phyloP scores from a whole-genome alignment of 2,888 invertebrate genomes.

The Empis livida region DNA sequence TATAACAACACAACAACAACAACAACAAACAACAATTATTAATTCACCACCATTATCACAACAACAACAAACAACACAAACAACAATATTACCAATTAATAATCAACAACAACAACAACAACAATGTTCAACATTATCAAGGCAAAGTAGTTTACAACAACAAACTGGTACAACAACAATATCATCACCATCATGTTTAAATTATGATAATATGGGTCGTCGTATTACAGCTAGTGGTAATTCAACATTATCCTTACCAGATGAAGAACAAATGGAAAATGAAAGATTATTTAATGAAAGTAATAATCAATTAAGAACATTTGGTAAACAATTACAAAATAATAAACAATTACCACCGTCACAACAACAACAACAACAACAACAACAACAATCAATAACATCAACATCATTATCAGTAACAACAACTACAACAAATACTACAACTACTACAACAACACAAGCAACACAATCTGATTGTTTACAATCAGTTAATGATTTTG shows the following conservation, averaged over 20 bases:
- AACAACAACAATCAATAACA: slow-evolving; percentile 3
- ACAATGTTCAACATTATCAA: not conserved
- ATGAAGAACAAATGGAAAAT: slow-evolving; percentile 36
- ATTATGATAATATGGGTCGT: slow-evolving; percentile 84
- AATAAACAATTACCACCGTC: not conserved
- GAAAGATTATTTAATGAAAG: slow-evolving; percentile 31
- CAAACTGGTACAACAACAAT: not conserved
- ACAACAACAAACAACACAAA: slow-evolving; percentile 9
- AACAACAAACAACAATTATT: not conserved
- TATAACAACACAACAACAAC: slow-evolving; percentile 1
- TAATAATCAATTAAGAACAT: slow-evolving; percentile 19
- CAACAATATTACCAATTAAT: not conserved
- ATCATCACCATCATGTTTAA: slow-evolving; percentile 26
- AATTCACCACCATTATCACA: slow-evolving; percentile 12
- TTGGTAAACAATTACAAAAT: slow-evolving; percentile 1
- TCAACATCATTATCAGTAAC: slow-evolving; percentile 14
- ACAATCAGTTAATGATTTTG: slow-evolving; percentile 27
- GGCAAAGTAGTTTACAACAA: not conserved
- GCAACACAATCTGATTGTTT: slow-evolving; percentile 13
- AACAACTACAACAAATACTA: slow-evolving; percentile 14
- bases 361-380: not conserved
- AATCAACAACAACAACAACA: too few species aligned
- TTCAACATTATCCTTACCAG: slow-evolving; percentile 72
- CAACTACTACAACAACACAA: slow-evolving; percentile 12
- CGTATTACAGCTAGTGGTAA: slow-evolving; percentile 80